A percentile compares a stretch with the other conserved stretches of the same genome.
Conservation (phyloP, 2,113 vertebrate genomes). For the Origma solitaria region DNA sequence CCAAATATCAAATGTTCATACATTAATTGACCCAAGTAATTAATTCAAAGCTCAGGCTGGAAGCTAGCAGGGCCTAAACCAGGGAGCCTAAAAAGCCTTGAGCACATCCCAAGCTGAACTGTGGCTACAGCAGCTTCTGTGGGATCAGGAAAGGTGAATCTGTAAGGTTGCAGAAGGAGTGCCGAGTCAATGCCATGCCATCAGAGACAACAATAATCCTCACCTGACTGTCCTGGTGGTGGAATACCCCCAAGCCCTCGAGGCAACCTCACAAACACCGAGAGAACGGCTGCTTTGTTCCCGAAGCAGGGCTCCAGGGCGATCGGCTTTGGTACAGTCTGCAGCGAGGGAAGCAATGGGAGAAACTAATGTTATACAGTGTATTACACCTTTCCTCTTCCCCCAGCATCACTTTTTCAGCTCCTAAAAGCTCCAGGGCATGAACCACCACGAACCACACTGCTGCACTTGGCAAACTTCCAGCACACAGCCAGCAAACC, state of each 20-base stretch:
- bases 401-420: neutral
- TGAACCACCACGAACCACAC: accelerated
- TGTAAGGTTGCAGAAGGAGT: neutral
- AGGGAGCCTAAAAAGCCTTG: neutral
- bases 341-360: neutral
- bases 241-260: constrained; percentile 91
- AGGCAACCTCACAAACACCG: constrained; percentile 94
- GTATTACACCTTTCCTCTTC: neutral
- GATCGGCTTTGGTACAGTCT: constrained; percentile 96
- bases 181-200: neutral
- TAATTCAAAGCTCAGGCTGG: neutral
- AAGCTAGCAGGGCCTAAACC: neutral
- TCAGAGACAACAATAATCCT: neutral
- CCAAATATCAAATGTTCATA: neutral
- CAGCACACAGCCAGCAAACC: neutral
- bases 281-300: constrained; percentile 96
- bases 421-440: neutral
- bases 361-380: neutral
- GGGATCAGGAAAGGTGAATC: neutral
- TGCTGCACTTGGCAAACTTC: neutral
- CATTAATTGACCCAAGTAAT: neutral
- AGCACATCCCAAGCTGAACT: neutral
- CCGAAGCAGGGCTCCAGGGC: constrained; percentile 96
- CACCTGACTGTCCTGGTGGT: constrained; percentile 96
- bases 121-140: neutral